Percentiles rank a stretch among this genome's conserved stretches.
These are phyloP conservation scores for Drosophila planitibia DNA, from an alignment of 2,888 invertebrate genomes.

Conservation along the genomic window DNA sequence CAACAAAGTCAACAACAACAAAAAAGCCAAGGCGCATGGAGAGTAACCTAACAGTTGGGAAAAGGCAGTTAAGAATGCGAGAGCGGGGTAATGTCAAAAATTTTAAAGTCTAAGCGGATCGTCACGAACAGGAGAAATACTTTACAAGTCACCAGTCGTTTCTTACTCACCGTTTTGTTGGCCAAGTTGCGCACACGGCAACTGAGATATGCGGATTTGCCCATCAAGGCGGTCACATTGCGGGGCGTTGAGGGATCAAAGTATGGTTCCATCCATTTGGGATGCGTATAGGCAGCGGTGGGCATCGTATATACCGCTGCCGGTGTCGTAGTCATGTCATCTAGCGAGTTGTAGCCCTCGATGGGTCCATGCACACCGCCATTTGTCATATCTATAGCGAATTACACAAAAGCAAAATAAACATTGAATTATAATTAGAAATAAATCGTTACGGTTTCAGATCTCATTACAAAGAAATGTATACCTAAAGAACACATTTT, in stretches of 20 bases:
- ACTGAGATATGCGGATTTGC: conserved; percentile 87
- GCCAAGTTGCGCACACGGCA: conserved; percentile 85
- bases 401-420: conserved; percentile 1
- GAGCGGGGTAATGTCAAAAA: conserved; percentile 50
- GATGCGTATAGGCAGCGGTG: conserved; percentile 82
- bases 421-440: background rate
- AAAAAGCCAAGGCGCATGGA: conserved; percentile 4
- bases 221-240: conserved; percentile 92
- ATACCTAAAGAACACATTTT: background rate
- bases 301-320: conserved; percentile 69
- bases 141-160: conserved; percentile 28
- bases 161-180: conserved; percentile 85
- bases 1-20: conserved; percentile 64
- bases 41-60: conserved; percentile 34
- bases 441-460: background rate
- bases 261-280: conserved; percentile 87
- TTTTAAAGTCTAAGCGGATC: conserved; percentile 66
- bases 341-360: conserved; percentile 84
- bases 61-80: background rate
- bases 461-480: background rate
- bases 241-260: conserved; percentile 91
- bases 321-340: conserved; percentile 73
- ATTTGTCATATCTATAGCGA: conserved; percentile 83
- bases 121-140: conserved; percentile 51
- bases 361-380: conserved; percentile 85